Conservation (phyloP, 2,113 vertebrate species). For the Ochotona curzoniae region DNA sequence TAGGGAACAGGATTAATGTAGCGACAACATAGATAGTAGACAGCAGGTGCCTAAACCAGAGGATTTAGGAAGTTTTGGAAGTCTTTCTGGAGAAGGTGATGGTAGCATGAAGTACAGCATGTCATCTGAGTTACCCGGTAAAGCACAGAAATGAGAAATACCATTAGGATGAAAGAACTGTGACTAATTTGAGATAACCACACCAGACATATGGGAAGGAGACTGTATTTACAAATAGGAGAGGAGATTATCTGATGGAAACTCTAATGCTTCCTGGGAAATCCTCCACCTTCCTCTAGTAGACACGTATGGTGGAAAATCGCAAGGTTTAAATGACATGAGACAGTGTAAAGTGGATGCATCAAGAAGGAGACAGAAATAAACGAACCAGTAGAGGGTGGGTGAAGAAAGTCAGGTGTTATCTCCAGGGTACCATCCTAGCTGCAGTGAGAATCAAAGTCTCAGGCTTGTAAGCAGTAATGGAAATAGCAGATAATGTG, state of each 20-base stretch:
- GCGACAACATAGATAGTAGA: background rate
- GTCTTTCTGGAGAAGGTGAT: background rate
- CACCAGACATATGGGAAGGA: fast-evolving
- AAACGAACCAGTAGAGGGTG: background rate
- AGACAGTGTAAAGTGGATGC: background rate
- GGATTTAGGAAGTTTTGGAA: background rate
- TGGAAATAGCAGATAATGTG: background rate
- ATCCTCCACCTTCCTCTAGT: background rate
- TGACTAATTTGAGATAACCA: background rate
- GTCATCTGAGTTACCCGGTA: background rate
- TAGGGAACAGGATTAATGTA: background rate
- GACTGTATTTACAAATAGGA: background rate
- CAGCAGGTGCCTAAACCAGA: background rate
- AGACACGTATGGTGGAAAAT: background rate
- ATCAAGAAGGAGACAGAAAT: background rate
- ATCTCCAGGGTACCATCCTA: background rate
- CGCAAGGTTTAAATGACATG: background rate
- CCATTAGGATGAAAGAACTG: background rate
- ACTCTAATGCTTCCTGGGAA: background rate
- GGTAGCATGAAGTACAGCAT: background rate
- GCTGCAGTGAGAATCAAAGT: background rate
- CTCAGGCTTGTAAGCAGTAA: background rate
- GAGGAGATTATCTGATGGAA: background rate
- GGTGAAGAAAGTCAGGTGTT: background rate
- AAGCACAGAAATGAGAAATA: background rate